These are phyloP conservation scores for Hapalemur alaotrensis DNA, from an alignment of 2,797 vertebrate genomes.

Conservation along the genomic window DNA sequence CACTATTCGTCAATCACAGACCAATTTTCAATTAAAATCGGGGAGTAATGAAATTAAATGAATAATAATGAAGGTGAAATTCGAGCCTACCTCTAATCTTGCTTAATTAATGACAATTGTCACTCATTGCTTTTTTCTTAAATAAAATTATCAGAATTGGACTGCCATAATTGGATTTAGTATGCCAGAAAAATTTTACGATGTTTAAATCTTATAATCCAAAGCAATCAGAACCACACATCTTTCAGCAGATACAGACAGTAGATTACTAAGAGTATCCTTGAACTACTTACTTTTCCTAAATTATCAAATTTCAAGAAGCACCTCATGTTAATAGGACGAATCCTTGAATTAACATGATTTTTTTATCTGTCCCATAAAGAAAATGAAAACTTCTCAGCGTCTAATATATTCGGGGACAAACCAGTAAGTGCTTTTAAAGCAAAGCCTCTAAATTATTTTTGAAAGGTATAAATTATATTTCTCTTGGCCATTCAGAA, in stretches of 20 bases:
- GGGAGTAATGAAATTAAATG: not conserved
- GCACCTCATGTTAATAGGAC: not conserved
- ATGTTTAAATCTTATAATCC: conserved; percentile 52
- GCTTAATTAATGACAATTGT: conserved; percentile 49
- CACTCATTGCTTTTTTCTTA: conserved; percentile 47
- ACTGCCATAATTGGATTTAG: conserved; percentile 37
- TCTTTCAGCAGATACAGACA: conserved; percentile 4
- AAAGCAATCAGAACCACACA: conserved; percentile 42
- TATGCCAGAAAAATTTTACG: not conserved
- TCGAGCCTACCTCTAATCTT: not conserved
- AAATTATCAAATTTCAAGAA: conserved; percentile 47
- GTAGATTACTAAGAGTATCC: not conserved
- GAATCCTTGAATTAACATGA: conserved; percentile 15
- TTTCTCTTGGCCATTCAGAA: not conserved
- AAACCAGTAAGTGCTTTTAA: conserved; percentile 25
- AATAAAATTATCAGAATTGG: conserved; percentile 53
- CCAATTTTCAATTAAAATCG: conserved; percentile 25
- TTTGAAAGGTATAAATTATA: not conserved
- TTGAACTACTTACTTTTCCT: not conserved
- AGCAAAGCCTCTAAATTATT: not conserved
- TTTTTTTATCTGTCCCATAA: not conserved
- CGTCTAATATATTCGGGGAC: conserved; percentile 34
- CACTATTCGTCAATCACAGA: not conserved
- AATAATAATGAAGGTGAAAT: conserved; percentile 36
- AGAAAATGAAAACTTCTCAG: conserved; percentile 40